A percentile compares a stretch with the other conserved stretches of the same genome.
Conservation (phyloP, 2,113 vertebrate genomes). For the Leucopsar rothschildi region DNA sequence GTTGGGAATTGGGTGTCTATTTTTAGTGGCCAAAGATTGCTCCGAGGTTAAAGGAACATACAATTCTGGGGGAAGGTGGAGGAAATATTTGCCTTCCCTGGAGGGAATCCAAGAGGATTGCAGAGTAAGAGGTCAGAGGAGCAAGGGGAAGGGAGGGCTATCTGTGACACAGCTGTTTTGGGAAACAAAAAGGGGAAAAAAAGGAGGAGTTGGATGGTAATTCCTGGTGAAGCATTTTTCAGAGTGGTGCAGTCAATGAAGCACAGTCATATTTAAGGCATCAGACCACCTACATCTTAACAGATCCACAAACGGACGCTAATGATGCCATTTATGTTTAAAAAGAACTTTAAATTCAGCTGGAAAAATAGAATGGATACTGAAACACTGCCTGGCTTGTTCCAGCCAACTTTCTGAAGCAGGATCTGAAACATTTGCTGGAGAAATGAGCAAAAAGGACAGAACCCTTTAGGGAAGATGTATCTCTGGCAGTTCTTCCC, state of each 20-base stretch:
- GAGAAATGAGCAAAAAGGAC: constrained; percentile 18
- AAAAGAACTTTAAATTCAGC: constrained; percentile 42
- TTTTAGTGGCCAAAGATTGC: constrained; percentile 6
- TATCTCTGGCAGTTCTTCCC: not conserved
- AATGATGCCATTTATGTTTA: constrained; percentile 29
- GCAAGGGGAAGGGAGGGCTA: not conserved
- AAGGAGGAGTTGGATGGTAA: not conserved
- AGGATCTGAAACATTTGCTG: not conserved
- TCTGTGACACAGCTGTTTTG: constrained; percentile 58
- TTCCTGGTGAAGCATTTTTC: not conserved
- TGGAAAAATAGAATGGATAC: constrained; percentile 62
- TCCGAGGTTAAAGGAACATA: constrained; percentile 16
- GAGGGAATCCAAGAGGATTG: constrained; percentile 23
- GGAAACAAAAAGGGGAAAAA: not conserved
- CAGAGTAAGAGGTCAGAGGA: constrained; percentile 34
- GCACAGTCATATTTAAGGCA: constrained; percentile 34
- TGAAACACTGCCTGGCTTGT: constrained; percentile 46
- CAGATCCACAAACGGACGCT: constrained; percentile 43
- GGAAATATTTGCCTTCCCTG: constrained; percentile 48
- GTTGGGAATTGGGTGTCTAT: not conserved
- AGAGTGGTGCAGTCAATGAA: not conserved
- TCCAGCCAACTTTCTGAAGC: constrained; percentile 33
- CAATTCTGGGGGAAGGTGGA: constrained; percentile 39
- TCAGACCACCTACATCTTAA: constrained; percentile 48
- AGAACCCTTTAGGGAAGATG: not conserved